Base-by-base conservation (phyloP, 2,888 invertebrate genomes). In the Arctia plantaginis region DNA sequence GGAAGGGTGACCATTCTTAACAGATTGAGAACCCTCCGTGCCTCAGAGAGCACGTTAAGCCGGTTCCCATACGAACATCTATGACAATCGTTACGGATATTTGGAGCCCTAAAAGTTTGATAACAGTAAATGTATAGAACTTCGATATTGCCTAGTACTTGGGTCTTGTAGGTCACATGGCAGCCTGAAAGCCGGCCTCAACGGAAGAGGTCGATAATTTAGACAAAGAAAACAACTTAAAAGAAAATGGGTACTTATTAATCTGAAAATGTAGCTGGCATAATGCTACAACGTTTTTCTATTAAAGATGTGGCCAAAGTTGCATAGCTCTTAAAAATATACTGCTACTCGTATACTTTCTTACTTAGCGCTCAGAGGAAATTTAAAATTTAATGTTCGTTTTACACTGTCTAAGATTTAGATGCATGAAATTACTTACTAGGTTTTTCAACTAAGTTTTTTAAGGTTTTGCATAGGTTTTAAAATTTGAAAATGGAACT, bases 281-380 rank as follows among this genome's bases (percentile, higher is more conserved):
- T 18, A 15, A 35, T 18, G 59, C n/a, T 69, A 39, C 55, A 55
- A 55, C n/a, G 10, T 39, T 55, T 18, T 27, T 8, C 15, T 69
- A n/a, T 39, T 55, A 39, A 69, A 39, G 59, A n/a, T 39, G 18
- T 69, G 8, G 27, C 59, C 27, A 39, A 55, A 59, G n/a, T 39
- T 69, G 62, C 62, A 30, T 62, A 27, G 30, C 18, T 27, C 6
- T 39, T 15, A 33, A 27, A 55, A 69, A 69, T 55, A 59, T 59
- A 69, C 39, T 20, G 13, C 33, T 30, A n/a, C n/a, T n/a, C n/a
- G n/a, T n/a, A 59, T 8, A 69, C n/a, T 69, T 69, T n/a, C n/a
- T 47, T 30, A 59, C 27, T n/a, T 55, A 59, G 27, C 23, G 13
- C n/a, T 33, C 15, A 18, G 6, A 47, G 20, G 2, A 33, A 30